Conservation (phyloP, 2,113 vertebrate genomes). For the Mobula hypostoma region DNA sequence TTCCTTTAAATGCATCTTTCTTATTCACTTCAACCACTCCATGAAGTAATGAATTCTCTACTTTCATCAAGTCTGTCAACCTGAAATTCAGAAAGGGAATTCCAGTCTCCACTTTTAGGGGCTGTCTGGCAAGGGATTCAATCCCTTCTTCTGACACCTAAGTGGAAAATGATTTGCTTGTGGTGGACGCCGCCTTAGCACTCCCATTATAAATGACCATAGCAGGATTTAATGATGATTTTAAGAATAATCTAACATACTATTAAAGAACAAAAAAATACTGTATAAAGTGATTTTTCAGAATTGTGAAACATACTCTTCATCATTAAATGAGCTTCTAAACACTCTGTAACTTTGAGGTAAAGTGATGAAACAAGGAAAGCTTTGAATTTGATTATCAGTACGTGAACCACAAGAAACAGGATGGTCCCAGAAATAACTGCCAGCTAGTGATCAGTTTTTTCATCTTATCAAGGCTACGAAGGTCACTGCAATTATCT, state of each 20-base stretch:
- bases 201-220: background rate
- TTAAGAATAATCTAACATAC: no score
- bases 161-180: background rate
- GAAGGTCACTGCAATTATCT: background rate
- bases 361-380: background rate
- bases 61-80: background rate
- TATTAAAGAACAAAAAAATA: background rate
- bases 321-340: background rate
- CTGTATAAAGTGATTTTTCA: background rate
- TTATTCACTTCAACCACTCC: no score
- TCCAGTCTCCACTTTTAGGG: background rate
- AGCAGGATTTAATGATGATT: background rate
- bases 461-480: no score
- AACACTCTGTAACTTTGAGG: background rate
- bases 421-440: background rate
- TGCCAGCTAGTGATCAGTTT: background rate
- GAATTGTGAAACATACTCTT: background rate
- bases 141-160: background rate
- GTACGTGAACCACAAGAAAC: no score
- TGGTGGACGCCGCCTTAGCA: background rate
- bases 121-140: background rate
- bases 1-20: no score
- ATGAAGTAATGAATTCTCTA: no score
- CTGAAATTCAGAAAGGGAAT: background rate
- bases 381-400: background rate